A percentile compares a stretch with the other conserved stretches of the same genome.
Conservation (phyloP, 2,888 invertebrate genomes). For the Amblyjoppa proteus region DNA sequence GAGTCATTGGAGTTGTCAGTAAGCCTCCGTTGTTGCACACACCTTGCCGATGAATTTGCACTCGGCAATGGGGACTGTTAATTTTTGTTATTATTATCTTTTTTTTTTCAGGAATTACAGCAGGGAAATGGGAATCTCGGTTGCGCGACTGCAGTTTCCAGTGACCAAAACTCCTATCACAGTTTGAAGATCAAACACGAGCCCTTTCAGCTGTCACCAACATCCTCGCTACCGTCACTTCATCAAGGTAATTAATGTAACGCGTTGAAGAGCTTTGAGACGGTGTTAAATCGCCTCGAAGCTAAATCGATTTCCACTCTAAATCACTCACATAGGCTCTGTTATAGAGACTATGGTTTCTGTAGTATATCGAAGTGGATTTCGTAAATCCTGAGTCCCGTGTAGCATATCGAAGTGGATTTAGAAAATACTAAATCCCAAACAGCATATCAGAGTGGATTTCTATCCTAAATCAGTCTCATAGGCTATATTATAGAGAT, state of each 20-base stretch:
- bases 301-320: no score
- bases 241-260: constrained; percentile 79
- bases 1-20: background rate
- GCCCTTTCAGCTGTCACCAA: constrained; percentile 79
- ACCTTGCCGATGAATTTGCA: background rate
- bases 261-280: background rate
- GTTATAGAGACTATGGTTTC: no score
- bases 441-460: no score
- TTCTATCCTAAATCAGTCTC: no score
- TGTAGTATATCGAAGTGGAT: no score
- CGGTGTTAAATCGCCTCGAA: background rate
- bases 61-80: background rate
- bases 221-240: constrained; percentile 78
- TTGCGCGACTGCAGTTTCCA: constrained; percentile 71
- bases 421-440: no score
- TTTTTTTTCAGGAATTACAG: constrained; percentile 78
- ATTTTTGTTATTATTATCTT: constrained; percentile 36
- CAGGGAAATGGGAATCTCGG: constrained; percentile 78
- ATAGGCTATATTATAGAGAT: no score
- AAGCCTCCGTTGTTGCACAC: background rate
- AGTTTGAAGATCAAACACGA: constrained; percentile 83
- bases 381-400: no score
- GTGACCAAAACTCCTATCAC: constrained; percentile 77
- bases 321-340: no score
- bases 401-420: no score